Evolutionary conservation across 2,797 vertebrate genomes (phyloP), one percentile per base, ranked within the genome.

Genomic region (Tapirus indicus): DNA sequence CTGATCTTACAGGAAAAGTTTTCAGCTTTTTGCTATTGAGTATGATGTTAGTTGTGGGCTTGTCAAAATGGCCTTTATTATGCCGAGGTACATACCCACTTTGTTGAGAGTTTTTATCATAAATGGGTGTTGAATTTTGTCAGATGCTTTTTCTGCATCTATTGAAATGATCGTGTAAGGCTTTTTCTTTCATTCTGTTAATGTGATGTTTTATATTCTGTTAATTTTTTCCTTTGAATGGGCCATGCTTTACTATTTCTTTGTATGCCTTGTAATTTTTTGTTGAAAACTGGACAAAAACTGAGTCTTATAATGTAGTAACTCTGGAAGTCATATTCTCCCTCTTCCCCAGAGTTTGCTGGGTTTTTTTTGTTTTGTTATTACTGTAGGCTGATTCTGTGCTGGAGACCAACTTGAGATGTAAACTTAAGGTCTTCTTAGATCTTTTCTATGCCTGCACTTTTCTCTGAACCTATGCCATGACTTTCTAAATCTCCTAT

Each of bases 61-160:
- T 80, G 91, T 75, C 11, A 68, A 52, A 35, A 32, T 88, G n/a
- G 13, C 10, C n/a, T 44, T 75, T 75, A 25, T 64, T 88, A 25
- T 77, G 16, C 71, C 68, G 11, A 88, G 17, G 16, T 77, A 47
- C 20, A 88, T 88, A 88, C 32, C 38, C 71, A 66, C 16, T 64
- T 14, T 83, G 27, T 49, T 77, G 41, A 62, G 38, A 83, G 23
- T 87, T 82, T 94, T 94, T 83, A 71, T 84, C 71, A 83, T 54
- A 11, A 86, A 86, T 60, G 2, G 8, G 21, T 64, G 14, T 35
- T 77, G 32, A n/a, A 54, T 90, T 90, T 78, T 72, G 71, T 38
- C 60, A 32, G 11, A n/a, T 90, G 38, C 4, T 49, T 90, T 82
- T 95, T 82, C 4, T 58, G 11, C 13, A 71, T 80, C 29, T 38